These are phyloP conservation scores for Neotoma lepida DNA, from an alignment of 2,113 vertebrate genomes.

Conservation along the genomic window DNA sequence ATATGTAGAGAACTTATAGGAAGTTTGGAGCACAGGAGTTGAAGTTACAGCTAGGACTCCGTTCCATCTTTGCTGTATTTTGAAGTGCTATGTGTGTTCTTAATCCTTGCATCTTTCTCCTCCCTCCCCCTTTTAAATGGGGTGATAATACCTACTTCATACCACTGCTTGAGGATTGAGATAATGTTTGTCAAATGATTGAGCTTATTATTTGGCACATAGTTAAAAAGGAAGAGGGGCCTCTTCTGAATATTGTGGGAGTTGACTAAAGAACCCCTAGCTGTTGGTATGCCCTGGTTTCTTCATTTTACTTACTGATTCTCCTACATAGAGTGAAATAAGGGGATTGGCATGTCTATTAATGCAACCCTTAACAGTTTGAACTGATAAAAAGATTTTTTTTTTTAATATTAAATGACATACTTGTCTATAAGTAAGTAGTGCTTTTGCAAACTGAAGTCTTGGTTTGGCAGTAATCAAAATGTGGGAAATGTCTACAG, in stretches of 20 bases:
- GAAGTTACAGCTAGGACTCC: background rate
- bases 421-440: conserved; percentile 26
- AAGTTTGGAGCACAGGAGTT: background rate
- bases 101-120: background rate
- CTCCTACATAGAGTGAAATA: background rate
- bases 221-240: background rate
- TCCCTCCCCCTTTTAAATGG: background rate
- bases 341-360: background rate
- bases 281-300: background rate
- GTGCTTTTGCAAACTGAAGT: conserved; percentile 19
- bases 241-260: background rate
- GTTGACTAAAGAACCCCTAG: background rate
- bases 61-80: conserved; percentile 40
- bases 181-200: background rate
- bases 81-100: conserved; percentile 3
- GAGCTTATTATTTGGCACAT: background rate
- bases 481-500: background rate
- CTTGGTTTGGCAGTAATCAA: background rate
- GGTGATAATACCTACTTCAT: background rate
- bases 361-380: background rate
- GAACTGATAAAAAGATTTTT: background rate
- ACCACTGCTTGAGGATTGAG: conserved; percentile 20
- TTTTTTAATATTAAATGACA: background rate
- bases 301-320: conserved; percentile 7
- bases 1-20: background rate